phyloP scores from a whole-genome alignment of 2,888 invertebrate genomes.

The Agrilus mali region DNA sequence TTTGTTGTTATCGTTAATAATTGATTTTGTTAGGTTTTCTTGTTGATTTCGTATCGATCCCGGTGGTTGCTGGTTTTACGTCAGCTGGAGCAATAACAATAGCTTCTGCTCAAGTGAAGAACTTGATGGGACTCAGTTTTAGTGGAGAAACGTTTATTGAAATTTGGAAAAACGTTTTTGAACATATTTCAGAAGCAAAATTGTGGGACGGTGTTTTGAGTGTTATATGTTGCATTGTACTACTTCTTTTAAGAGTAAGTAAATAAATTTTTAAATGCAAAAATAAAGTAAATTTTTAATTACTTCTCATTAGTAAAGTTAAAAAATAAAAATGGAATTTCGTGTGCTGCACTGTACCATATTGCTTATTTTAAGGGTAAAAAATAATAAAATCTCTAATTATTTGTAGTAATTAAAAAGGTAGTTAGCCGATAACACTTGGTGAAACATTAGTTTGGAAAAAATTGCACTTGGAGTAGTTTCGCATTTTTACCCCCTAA shows the following conservation, averaged over 20 bases:
- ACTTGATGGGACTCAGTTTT: constrained; percentile 48
- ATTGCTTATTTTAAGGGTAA: too few species aligned
- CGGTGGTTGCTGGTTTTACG: constrained; percentile 64
- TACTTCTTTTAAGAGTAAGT: constrained; percentile 50
- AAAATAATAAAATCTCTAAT: too few species aligned
- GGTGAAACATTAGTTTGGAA: too few species aligned
- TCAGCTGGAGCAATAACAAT: constrained; percentile 66
- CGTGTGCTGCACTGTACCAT: too few species aligned
- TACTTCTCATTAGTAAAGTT: too few species aligned
- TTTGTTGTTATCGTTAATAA: background rate
- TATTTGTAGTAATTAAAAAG: too few species aligned
- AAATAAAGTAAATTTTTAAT: too few species aligned
- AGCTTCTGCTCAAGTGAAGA: constrained; percentile 61
- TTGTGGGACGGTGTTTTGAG: constrained; percentile 50
- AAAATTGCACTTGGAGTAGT: too few species aligned
- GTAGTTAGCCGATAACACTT: too few species aligned
- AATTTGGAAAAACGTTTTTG: constrained; percentile 44
- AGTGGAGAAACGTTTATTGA: constrained; percentile 48
- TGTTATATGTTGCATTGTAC: constrained; percentile 43
- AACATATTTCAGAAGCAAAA: constrained; percentile 41
- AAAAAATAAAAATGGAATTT: too few species aligned
- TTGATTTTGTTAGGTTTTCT: constrained; percentile 47
- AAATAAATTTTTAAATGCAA: constrained; percentile 15
- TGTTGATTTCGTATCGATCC: constrained; percentile 60
- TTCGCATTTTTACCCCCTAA: too few species aligned